Base-by-base conservation (phyloP, 2,113 vertebrate genomes). In the Raja brachyura region DNA sequence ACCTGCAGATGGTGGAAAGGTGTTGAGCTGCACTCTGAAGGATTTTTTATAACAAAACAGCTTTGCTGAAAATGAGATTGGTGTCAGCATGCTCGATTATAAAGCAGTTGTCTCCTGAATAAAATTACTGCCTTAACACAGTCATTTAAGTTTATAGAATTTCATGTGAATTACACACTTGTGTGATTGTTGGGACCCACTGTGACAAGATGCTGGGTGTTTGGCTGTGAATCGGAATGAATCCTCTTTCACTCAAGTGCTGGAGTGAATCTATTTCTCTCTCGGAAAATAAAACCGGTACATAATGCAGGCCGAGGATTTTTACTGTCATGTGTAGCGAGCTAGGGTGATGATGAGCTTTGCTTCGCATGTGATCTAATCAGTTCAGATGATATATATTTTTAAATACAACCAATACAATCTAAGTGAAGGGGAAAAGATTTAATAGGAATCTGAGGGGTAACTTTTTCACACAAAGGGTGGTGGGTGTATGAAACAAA, bases 11-110 rank as follows among this genome's bases (percentile, higher is more conserved):
- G 83, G 83, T 63, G 63, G 31, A 56, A 77, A 13, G 75, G 75
- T 31, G n/a, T 10, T 77, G n/a, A 33, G 75, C 31, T 61, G 59
- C 83, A 63, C 83, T 88, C 59, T 88, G 83, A 86, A n/a, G 56
- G 81, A 48, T 85, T 54, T 63, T 63, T 88, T 63, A 88, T 63
- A 88, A 88, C 83, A 63, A 33, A 88, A 63, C 83, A 88, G 83
- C 83, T 88, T 88, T 63, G 83, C n/a, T 63, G 83, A 88, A 88
- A 88, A 88, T 63, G 83, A 88, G 83, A 88, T 88, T n/a, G 56
- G 56, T 63, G 83, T 88, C 59, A 31, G 59, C 61, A 61, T 63
- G 83, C 83, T 66, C 83, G 63, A 63, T 88, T 88, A 88, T 88
- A 88, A 63, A 88, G 59, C 83, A 88, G 83, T 88, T 63, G 83